phyloP scores from a whole-genome alignment of 2,888 invertebrate genomes.

The Steinernema carpocapsae region DNA sequence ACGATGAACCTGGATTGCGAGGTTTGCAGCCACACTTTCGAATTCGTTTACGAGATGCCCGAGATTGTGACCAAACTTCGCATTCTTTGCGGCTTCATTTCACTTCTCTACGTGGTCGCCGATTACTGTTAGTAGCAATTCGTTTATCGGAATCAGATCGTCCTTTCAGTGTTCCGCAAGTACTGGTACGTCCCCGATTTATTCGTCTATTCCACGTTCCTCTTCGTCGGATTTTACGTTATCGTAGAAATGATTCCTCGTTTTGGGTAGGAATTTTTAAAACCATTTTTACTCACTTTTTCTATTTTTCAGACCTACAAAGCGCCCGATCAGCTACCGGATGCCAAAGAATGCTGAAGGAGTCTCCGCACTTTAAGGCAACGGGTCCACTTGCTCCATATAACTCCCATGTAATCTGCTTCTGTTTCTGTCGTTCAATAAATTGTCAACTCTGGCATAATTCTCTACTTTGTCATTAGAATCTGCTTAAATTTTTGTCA shows the following conservation, averaged over 20 bases:
- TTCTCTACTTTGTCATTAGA: too few species aligned
- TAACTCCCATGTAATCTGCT: background rate
- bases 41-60: background rate
- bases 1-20: background rate
- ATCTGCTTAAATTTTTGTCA: background rate
- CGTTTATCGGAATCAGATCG: background rate
- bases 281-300: background rate
- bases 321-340: constrained; percentile 4
- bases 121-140: constrained; percentile 1
- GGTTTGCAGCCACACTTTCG: background rate
- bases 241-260: background rate
- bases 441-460: too few species aligned
- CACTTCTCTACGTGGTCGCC: background rate
- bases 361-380: background rate
- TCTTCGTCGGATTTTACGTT: constrained; percentile 5
- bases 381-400: too few species aligned
- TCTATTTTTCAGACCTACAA: background rate
- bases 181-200: background rate
- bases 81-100: background rate
- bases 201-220: background rate
- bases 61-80: background rate
- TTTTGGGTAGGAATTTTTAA: constrained; percentile 4
- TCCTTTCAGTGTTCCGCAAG: constrained; percentile 4
- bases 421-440: too few species aligned
- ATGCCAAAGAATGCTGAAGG: background rate